Base-by-base conservation (phyloP, 2,888 invertebrate species). In the Psylliodes chrysocephalus region DNA sequence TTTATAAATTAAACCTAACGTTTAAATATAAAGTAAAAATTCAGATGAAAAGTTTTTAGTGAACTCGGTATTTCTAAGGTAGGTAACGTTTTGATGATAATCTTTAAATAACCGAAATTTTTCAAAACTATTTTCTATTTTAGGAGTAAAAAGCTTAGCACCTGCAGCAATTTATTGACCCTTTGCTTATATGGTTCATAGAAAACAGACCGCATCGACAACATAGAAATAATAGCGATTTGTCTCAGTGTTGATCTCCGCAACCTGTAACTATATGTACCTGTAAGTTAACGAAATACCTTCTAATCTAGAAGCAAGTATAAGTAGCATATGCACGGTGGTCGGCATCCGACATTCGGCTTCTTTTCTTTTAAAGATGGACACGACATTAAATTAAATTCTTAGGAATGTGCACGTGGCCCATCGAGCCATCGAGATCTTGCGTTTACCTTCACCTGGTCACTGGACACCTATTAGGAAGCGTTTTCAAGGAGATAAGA, bases 401-500 rank as follows among this genome's bases (percentile, higher is more conserved):
- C 60, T 17, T 56, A 44, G 69, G 69, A 64, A 69, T 66, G 69
- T 67, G 57, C 67, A 64, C 63, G 62, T 71, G 64, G 71, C 72
- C 71, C 74, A 74, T 74, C 35, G 38, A 47, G 15, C 71, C 74
- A 74, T 74, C 35, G 38, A 47, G 15, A 46, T 47, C 35, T 17
- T 14, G 18, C 19, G 18, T 18, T 33, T 18, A 7, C 10, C 22
- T 72, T 77, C 77, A 76, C 67, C 67, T 67, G 66, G 64, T 52
- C 54, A 54, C 19, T 44, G 33, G 19, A 33, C 30, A 46, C 18
- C 57, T 46, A 57, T 63, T 47, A 59, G 63, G 63, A 63, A 63
- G 59, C 47, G 30, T 59, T 63, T 57, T 47, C 35, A 46, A 42
- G 22, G 6, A 59, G 63, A 63, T 63, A 63, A 63, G 53, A 44